phyloP scores from a whole-genome alignment of 2,797 vertebrate species.

The Dallia pectoralis region DNA sequence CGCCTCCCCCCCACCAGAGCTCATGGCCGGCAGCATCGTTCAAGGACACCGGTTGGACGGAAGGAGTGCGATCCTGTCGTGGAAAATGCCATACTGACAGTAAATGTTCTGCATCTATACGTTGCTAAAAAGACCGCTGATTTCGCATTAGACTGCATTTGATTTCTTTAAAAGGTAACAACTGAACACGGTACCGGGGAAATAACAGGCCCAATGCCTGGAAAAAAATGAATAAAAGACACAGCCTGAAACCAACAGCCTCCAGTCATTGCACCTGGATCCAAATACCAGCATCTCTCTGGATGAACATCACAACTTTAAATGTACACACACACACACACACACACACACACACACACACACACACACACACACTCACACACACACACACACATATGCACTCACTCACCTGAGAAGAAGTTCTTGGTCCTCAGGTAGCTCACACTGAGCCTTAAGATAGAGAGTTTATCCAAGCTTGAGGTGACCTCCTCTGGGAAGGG shows the following conservation, averaged over 20 bases:
- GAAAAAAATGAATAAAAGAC: background rate
- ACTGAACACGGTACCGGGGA: too few relatives aligned
- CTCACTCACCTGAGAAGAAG: constrained; percentile 60
- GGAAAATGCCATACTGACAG: background rate
- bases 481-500: constrained; percentile 65
- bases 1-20: constrained; percentile 15
- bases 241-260: background rate
- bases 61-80: background rate
- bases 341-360: too few relatives aligned
- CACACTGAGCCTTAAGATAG: constrained; percentile 62
- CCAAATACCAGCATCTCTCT: background rate
- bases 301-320: background rate
- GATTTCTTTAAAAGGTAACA: too few relatives aligned
- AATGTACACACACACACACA: background rate
- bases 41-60: background rate
- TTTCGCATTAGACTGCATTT: too few relatives aligned
- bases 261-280: background rate
- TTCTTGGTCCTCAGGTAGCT: constrained; percentile 63
- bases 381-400: background rate
- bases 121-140: too few relatives aligned
- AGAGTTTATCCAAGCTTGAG: constrained; percentile 69
- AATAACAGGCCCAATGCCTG: too few relatives aligned
- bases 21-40: constrained; percentile 16
- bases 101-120: background rate
- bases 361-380: too few relatives aligned